phyloP scores from a whole-genome alignment of 2,113 vertebrate species.

The Cheilinus undulatus region DNA sequence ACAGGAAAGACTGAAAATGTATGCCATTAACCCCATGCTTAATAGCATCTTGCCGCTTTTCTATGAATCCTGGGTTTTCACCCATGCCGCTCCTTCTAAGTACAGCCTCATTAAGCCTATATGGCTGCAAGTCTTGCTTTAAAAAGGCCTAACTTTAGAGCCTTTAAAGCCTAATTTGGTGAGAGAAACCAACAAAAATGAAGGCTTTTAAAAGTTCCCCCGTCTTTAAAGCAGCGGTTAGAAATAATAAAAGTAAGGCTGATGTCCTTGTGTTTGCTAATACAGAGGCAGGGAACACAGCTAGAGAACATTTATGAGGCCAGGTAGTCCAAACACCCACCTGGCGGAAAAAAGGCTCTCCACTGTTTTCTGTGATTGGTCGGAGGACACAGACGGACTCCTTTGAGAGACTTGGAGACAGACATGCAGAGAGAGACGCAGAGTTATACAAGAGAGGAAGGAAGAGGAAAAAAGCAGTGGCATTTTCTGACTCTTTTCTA shows the following conservation, averaged over 20 bases:
- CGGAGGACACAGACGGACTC: constrained; percentile 85
- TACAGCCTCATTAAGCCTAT: neutral
- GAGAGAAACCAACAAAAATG: neutral
- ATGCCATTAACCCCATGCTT: neutral
- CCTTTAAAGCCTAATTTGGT: constrained; percentile 8
- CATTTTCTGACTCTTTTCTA: constrained; percentile 28
- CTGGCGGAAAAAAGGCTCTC: constrained; percentile 91
- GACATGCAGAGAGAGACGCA: constrained; percentile 21
- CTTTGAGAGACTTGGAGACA: constrained; percentile 82
- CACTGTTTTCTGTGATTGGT: constrained; percentile 86
- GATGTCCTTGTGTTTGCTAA: neutral
- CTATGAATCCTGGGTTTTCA: neutral
- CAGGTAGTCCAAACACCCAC: constrained; percentile 74
- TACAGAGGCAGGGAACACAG: neutral
- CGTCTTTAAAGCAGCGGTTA: neutral
- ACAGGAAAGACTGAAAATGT: neutral
- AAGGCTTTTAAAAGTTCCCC: neutral
- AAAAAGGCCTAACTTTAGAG: neutral
- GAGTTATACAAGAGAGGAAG: constrained; percentile 3
- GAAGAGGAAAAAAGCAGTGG: constrained; percentile 44
- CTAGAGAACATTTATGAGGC: neutral
- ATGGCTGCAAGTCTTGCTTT: too few relatives aligned
- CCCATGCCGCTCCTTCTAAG: too few relatives aligned
- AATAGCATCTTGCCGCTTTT: neutral
- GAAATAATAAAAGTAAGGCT: neutral